Evolutionary conservation across 2,797 vertebrate species (phyloP).

Genomic region (Parauchenoglanis punctatus): DNA sequence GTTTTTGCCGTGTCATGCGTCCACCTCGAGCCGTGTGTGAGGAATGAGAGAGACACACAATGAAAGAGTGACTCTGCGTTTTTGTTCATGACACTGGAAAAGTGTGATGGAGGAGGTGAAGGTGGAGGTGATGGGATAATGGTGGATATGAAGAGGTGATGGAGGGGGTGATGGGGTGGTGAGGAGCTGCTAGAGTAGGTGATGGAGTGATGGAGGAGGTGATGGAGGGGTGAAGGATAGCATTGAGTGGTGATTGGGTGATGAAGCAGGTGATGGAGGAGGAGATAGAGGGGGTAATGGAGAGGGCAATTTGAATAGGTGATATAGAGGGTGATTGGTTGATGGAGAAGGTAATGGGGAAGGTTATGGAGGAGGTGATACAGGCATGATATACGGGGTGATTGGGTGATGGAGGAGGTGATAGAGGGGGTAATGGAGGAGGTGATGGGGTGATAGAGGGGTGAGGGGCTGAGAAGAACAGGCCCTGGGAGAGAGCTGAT

Average conservation of each 20-base stretch:
- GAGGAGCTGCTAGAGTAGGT: background rate
- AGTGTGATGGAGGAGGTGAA: background rate
- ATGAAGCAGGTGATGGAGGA: background rate
- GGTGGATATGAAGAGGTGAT: background rate
- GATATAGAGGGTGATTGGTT: background rate
- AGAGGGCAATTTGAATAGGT: background rate
- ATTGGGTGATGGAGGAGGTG: background rate
- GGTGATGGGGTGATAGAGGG: accelerated
- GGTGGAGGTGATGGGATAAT: background rate
- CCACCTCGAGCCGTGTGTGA: background rate
- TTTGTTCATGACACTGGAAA: conserved; percentile 2
- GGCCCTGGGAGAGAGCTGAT: background rate
- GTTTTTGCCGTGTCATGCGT: conserved; percentile 51
- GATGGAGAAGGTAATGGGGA: background rate
- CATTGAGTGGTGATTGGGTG: too few relatives aligned
- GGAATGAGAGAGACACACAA: background rate
- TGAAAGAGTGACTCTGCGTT: conserved; percentile 8
- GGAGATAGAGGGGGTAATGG: background rate
- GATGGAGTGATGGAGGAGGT: background rate
- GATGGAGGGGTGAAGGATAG: background rate
- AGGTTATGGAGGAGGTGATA: background rate
- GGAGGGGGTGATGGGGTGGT: background rate
- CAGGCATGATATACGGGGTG: background rate
- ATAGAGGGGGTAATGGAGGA: background rate
- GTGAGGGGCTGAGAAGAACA: background rate